Conservation (phyloP, 1,140 invertebrate genomes). For the Armadillidium nasatum region DNA sequence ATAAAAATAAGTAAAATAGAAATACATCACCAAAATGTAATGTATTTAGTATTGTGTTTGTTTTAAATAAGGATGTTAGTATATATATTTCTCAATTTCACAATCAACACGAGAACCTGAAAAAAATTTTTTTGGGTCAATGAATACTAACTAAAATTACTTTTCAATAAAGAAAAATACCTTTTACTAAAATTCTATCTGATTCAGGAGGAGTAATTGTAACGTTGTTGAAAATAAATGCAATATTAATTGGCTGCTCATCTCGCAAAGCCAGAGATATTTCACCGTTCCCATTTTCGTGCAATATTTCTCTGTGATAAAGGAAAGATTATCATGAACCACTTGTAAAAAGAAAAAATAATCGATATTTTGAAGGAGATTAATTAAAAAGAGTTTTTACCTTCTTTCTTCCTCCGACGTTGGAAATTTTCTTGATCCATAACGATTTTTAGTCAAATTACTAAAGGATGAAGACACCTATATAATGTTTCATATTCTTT, state of each 20-base stretch:
- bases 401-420: background rate
- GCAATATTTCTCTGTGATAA: background rate
- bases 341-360: background rate
- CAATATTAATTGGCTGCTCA: constrained; percentile 4
- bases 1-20: no score
- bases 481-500: background rate
- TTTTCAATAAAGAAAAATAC: constrained; percentile 2
- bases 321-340: background rate
- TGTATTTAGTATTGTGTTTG: no score
- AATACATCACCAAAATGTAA: no score
- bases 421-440: background rate
- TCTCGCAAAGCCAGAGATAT: background rate
- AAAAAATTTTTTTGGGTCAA: no score
- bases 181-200: constrained; percentile 41
- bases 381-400: background rate
- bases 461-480: background rate
- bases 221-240: constrained; percentile 37
- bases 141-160: no score
- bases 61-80: no score
- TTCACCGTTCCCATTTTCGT: background rate
- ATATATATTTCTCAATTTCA: no score
- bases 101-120: no score
- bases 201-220: constrained; percentile 32
- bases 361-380: background rate
- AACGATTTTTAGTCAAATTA: background rate